Base-by-base conservation (phyloP, 2,797 vertebrate species). In the Rallus crepitans region DNA sequence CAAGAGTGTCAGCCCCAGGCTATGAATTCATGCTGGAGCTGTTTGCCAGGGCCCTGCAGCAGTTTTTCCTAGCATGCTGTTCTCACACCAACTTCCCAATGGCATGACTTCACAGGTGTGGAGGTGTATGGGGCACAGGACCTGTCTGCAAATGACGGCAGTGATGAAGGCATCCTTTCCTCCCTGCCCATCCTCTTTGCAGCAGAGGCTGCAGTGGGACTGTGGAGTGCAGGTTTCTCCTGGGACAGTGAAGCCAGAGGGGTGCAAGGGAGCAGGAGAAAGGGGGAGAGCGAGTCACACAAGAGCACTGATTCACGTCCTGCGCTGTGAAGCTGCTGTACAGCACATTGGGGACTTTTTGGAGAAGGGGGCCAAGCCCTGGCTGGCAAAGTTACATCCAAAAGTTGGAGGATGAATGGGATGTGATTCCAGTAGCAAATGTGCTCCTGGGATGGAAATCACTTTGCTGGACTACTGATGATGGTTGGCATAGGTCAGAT, bases 361-460 rank as follows among this genome's bases (percentile, higher is more conserved):
- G 47, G 71, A 65, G 57, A 53, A 60, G 73, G 27, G 87, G 33
- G 53, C 57, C 86, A 37, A 85, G 71, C 66, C 83, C 75, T 68
- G 50, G 56, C 86, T 85, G 79, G 56, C 83, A 78, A 65, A 90
- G 85, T 19, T 72, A 88, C 53, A 73, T 70, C 39, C 77, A 78
- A 78, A 42, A 64, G 48, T 28, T 89, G 83, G 13, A 21, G 82
- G 93, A 93, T 91, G 82, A 93, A 92, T 88, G 87, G 82, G 85
- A 69, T 82, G 73, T 31, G 77, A 96, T 87, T 94, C 60, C 5
- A 17, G 40, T 28, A 77, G 80, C 52, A 83, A 88, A 86, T 63
- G 70, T 23, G 25, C 39, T 90, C 64, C 80, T 0, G 1, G 71
- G 80, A 48, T 50, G 55, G 87, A 86, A 82, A 91, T 55, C 61